phyloP scores from a whole-genome alignment of 2,797 vertebrate genomes.

The Rhabdophis nuchalis region DNA sequence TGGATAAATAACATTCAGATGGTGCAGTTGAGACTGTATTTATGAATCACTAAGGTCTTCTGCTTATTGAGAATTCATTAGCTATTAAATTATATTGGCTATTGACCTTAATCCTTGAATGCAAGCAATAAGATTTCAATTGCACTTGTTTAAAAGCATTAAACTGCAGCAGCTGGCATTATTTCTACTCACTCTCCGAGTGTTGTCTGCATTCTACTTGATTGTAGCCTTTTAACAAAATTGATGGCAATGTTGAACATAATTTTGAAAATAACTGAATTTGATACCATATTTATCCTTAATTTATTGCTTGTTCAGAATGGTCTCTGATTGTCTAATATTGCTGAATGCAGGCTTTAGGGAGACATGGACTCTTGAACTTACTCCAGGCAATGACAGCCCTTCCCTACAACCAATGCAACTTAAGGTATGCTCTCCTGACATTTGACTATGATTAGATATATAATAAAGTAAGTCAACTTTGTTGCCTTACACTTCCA shows the following conservation, averaged over 20 bases:
- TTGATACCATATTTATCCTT: conserved; percentile 47
- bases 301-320: conserved; percentile 51
- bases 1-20: background rate
- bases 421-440: background rate
- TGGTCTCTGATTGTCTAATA: conserved; percentile 49
- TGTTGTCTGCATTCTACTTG: conserved; percentile 34
- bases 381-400: background rate
- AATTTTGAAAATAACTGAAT: conserved; percentile 39
- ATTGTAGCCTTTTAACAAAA: conserved; percentile 28
- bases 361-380: no score
- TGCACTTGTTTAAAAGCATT: conserved; percentile 31
- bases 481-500: background rate
- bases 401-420: background rate
- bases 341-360: conserved; percentile 53
- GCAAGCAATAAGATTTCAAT: conserved; percentile 16
- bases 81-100: conserved; percentile 60
- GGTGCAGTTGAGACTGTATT: background rate
- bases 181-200: conserved; percentile 28
- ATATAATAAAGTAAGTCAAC: background rate
- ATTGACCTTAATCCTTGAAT: conserved; percentile 43
- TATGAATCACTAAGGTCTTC: conserved; percentile 16
- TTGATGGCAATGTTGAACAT: background rate
- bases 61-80: conserved; percentile 46
- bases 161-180: conserved; percentile 42
- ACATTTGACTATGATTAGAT: background rate